Evolutionary conservation across 2,113 vertebrate species (phyloP).

Genomic region (Sander lucioperca): DNA sequence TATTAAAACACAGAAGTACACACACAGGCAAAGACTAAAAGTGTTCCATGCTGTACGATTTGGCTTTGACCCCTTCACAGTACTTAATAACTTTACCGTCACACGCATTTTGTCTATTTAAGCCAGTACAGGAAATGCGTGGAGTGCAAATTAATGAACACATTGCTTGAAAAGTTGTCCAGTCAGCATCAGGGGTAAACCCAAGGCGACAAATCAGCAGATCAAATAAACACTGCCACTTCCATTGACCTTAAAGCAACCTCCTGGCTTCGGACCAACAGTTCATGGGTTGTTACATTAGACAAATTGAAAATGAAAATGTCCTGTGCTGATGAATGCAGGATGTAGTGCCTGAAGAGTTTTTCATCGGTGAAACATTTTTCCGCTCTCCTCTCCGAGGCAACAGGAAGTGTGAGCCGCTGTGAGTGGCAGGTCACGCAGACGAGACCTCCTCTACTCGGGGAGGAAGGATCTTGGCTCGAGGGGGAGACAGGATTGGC

Average conservation of each 20-base stretch:
- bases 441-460: slow-evolving; percentile 41
- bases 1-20: neutral
- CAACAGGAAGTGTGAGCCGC: slow-evolving; percentile 57
- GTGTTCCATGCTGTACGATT: neutral
- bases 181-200: slow-evolving; percentile 37
- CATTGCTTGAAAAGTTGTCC: slow-evolving; percentile 14
- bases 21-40: neutral
- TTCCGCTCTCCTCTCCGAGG: slow-evolving; percentile 16
- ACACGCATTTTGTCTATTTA: slow-evolving; percentile 23
- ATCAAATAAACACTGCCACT: slow-evolving; percentile 49
- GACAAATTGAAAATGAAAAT: slow-evolving; percentile 53
- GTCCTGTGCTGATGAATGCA: slow-evolving; percentile 24
- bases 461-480: slow-evolving; percentile 66
- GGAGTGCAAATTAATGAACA: slow-evolving; percentile 45
- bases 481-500: slow-evolving; percentile 66
- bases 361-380: slow-evolving; percentile 14
- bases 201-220: slow-evolving; percentile 22
- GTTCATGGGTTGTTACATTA: slow-evolving; percentile 19
- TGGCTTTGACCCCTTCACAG: neutral
- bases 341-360: slow-evolving; percentile 9
- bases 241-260: slow-evolving; percentile 49
- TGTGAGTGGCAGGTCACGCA: slow-evolving; percentile 67
- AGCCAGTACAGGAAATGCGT: slow-evolving; percentile 25
- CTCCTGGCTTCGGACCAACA: slow-evolving; percentile 38
- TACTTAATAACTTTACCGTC: slow-evolving; percentile 2